Conservation (phyloP, 2,797 vertebrate genomes). For the Microctenopoma lineatum region DNA sequence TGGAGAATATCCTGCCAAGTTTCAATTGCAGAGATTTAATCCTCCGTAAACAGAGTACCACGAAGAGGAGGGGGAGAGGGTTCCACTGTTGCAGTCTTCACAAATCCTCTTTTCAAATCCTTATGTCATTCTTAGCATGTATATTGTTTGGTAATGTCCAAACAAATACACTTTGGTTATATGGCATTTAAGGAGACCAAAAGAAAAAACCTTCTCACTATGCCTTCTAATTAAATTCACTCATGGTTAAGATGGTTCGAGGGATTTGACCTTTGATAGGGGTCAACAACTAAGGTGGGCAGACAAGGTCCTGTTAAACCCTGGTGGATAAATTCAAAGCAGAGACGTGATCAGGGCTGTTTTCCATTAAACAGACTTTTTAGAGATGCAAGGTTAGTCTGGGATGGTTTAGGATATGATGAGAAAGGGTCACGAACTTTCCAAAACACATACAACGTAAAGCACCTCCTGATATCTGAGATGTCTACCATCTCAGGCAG, state of each 20-base stretch:
- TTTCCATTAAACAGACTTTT: not conserved
- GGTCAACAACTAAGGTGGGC: not conserved
- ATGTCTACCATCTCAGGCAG: not conserved
- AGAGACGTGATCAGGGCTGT: not conserved
- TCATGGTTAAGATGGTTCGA: not conserved
- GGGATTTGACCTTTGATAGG: not conserved
- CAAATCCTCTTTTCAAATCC: constrained; percentile 78
- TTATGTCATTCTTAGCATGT: constrained; percentile 62
- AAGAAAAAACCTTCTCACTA: not conserved
- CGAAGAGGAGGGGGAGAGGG: constrained; percentile 51
- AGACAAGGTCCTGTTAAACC: constrained; percentile 3
- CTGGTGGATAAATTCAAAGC: not conserved
- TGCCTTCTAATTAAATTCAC: not conserved
- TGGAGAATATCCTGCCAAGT: constrained; percentile 65
- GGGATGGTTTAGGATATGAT: not conserved
- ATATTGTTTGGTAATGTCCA: constrained; percentile 42
- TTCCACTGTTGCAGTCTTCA: constrained; percentile 54
- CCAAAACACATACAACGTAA: not conserved
- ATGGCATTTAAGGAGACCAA: not conserved
- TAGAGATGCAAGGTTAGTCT: not conserved
- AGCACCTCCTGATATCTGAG: not conserved
- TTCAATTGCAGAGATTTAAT: constrained; percentile 76
- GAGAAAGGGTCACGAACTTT: constrained; percentile 2
- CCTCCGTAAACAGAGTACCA: constrained; percentile 55
- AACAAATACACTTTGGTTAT: constrained; percentile 9